Base-by-base conservation (phyloP, 2,113 vertebrate species). In the Leptocoma aspasia region DNA sequence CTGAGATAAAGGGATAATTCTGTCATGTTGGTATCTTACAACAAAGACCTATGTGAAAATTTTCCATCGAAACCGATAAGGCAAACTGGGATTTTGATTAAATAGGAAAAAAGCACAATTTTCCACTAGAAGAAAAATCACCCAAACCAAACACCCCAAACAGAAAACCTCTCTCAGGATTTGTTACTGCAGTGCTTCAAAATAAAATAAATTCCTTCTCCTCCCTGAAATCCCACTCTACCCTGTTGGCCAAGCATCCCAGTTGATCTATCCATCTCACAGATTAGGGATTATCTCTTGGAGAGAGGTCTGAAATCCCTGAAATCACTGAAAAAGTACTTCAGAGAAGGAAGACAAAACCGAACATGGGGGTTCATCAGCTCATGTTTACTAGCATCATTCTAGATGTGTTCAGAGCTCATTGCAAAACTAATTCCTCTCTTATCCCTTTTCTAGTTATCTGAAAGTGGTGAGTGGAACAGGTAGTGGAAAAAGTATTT, bases 1-100 rank as follows among this genome's bases (percentile, higher is more conserved):
- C 83, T 92, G 86, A 91, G 76, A 94, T 92, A 92, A 96, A 96
- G 68, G 77, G 22, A 53, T 89, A 69, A 83, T 95, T 96, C 83
- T 91, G 80, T 83, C 0, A 0, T 45, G 28, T 49, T 73, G 42
- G 64, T 86, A 45, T 86, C 65, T 89, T 73, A 83, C 76, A 90
- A 83, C 50, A 89, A 94, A 95, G 83, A 77, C 64, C 28, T 83
- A 39, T 2, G 3, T 90, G 83, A 92, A 86, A 69, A 77, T 70
- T 65, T 91, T 69, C 77, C 31, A 66, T 86, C 64, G 77, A 81
- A 96, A 89, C 39, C 0, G 0, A 59, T 78, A n/a, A 92, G 33
- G 60, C 63, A 89, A 92, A 86, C 31, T 41, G 24, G n/a, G 59
- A 49, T 95, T 94, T 86, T 61, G 50, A 86, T 92, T 94, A 73